Percentiles rank a stretch among this genome's conserved stretches.
phyloP scores from a whole-genome alignment of 2,888 invertebrate genomes.

The Syritta pipiens region DNA sequence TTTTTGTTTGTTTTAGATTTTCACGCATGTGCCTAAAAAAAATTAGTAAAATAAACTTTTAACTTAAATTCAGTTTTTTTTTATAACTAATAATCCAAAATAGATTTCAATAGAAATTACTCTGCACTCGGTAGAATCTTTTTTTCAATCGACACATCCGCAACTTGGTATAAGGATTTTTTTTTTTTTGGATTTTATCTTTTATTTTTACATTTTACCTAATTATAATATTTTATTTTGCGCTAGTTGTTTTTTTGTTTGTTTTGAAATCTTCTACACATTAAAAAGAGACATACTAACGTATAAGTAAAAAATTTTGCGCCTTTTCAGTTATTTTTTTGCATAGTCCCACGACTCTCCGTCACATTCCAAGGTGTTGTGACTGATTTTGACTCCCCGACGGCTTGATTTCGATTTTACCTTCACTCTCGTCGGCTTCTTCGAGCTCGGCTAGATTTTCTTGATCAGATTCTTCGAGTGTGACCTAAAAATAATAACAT shows the following conservation, averaged over 20 bases:
- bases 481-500: slow-evolving; percentile 82
- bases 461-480: slow-evolving; percentile 86
- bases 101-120: slow-evolving; percentile 51
- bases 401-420: slow-evolving; percentile 76
- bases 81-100: too few species aligned
- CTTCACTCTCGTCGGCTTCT: slow-evolving; percentile 80
- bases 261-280: slow-evolving; percentile 66
- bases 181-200: slow-evolving; percentile 14
- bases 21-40: slow-evolving; percentile 42
- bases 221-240: slow-evolving; percentile 45
- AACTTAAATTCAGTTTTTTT: too few species aligned
- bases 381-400: slow-evolving; percentile 81
- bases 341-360: slow-evolving; percentile 94
- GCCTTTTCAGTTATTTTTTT: slow-evolving; percentile 94
- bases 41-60: slow-evolving; percentile 14
- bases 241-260: slow-evolving; percentile 67
- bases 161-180: slow-evolving; percentile 49
- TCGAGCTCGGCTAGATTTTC: slow-evolving; percentile 83
- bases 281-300: slow-evolving; percentile 80
- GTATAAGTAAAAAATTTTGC: slow-evolving; percentile 93
- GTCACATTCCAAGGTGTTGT: slow-evolving; percentile 90
- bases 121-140: slow-evolving; percentile 41
- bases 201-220: slow-evolving; percentile 59
- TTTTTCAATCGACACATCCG: slow-evolving; percentile 34
- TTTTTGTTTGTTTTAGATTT: slow-evolving; percentile 9